A percentile compares a stretch with the other conserved stretches of the same genome.
Evolutionary conservation across 2,888 invertebrate genomes (phyloP).

Genomic region (Polyploca ridens): DNA sequence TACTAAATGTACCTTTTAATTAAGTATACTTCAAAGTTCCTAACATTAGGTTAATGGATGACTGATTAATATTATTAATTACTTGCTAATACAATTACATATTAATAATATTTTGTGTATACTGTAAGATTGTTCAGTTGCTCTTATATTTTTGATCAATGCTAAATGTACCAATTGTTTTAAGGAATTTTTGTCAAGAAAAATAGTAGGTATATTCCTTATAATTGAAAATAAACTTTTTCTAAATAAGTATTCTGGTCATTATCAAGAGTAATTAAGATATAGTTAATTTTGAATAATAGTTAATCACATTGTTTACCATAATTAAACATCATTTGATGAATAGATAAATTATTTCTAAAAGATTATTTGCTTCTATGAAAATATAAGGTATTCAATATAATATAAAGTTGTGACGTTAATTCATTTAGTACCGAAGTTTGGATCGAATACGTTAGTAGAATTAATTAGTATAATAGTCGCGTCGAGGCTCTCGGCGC

Average conservation of each 20-base stretch:
- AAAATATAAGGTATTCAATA: not conserved
- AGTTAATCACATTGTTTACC: not conserved
- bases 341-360: not conserved
- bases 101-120: not conserved
- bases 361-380: not conserved
- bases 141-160: not conserved
- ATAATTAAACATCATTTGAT: not conserved
- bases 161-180: no score
- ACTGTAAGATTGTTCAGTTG: not conserved
- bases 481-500: conserved; percentile 28
- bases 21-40: not conserved
- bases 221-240: not conserved
- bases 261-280: not conserved
- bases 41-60: not conserved
- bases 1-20: conserved; percentile 9
- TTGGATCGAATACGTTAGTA: conserved; percentile 61
- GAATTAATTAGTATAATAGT: conserved; percentile 66
- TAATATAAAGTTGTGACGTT: conserved; percentile 47
- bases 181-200: not conserved
- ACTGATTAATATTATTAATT: not conserved
- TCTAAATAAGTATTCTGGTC: not conserved
- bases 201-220: not conserved
- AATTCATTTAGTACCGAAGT: conserved; percentile 51
- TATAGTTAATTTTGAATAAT: not conserved
- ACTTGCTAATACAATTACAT: not conserved